Evolutionary conservation across 2,888 invertebrate genomes (phyloP), one percentile per base, ranked within the genome.

Genomic region (Megastigmus dorsalis): DNA sequence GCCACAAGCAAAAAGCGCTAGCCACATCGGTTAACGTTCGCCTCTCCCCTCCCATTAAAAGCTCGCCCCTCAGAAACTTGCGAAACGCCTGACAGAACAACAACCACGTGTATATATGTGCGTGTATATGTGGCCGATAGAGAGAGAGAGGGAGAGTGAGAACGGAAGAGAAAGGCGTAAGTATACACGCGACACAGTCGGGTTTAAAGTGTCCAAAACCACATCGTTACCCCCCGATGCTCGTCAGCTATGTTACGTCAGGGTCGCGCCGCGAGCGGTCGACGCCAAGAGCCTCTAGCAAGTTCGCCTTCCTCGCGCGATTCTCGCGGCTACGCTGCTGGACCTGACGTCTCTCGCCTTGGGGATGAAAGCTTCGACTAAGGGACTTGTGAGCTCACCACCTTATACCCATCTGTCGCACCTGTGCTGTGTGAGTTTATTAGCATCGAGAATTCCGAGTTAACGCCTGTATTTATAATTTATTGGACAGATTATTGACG

Each of bases 201-300:
- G 57, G 45, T 63, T 71, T 63, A 63, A 71, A 71, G 71, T 71
- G 36, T 48, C 57, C 71, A 28, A 30, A 63, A 71, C 71, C 71
- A 55, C 71, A 71, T 63, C 63, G 63, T 63, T 63, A 55, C 48
- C 62, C 30, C 38, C 68, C 15, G 28, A 54, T 26, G 50, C 41
- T 30, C 38, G 28, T n/a, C 55, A 54, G 45, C 23, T 36, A 9
- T 7, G n/a, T 30, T 20, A 45, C 45, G 45, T 57, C 55, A 55
- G n/a, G n/a, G n/a, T n/a, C 55, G 9, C 66, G 41, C 57, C 55
- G 45, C 36, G 55, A 52, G 65, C 54, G 65, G 52, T 26, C 52
- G 28, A 13, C 18, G 13, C 13, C 20, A 7, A 20, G 6, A 18
- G 20, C 26, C 23, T 9, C 18, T 13, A 28, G 52, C 52, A 52